Conservation (phyloP, 1,140 invertebrate species). For the Drosophila fuyamai region DNA sequence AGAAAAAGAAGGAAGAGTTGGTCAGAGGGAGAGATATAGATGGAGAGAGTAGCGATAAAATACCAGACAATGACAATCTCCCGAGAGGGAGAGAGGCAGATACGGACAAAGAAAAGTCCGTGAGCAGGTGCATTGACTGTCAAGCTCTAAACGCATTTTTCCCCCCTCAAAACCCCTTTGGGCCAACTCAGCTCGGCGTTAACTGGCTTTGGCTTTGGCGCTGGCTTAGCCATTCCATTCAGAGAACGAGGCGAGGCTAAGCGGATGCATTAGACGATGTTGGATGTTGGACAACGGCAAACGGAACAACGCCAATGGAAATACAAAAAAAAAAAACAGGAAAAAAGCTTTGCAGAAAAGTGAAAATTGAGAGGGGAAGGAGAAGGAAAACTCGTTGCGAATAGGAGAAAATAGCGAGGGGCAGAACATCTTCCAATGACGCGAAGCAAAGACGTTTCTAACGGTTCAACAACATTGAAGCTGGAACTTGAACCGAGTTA, state of each 20-base stretch:
- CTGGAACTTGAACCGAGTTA: conserved; percentile 16
- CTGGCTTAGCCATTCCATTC: conserved; percentile 62
- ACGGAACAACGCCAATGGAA: conserved; percentile 42
- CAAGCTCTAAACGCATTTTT: conserved; percentile 43
- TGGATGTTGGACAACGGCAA: conserved; percentile 46
- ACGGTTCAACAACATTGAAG: conserved; percentile 48
- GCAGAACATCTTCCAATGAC: conserved; percentile 39
- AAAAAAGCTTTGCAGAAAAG: conserved; percentile 60
- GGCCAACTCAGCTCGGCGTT: conserved; percentile 33
- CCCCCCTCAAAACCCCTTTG: not conserved
- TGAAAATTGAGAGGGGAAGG: conserved; percentile 54
- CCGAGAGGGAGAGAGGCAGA: conserved; percentile 1
- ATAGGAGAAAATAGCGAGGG: conserved; percentile 1
- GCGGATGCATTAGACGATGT: conserved; percentile 68
- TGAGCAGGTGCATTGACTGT: conserved; percentile 68
- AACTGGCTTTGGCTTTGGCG: conserved; percentile 56
- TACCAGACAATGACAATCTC: conserved; percentile 48
- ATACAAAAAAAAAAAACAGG: conserved; percentile 14
- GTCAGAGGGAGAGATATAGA: conserved; percentile 18
- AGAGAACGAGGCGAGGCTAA: conserved; percentile 52
- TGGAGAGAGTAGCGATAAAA: conserved; percentile 35
- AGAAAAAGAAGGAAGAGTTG: conserved; percentile 6
- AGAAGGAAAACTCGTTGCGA: conserved; percentile 1
- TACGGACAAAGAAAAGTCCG: conserved; percentile 55
- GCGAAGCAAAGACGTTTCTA: conserved; percentile 54